A percentile compares a stretch with the other conserved stretches of the same genome.
Evolutionary conservation across 2,113 vertebrate genomes (phyloP).

Genomic region (Channa argus): DNA sequence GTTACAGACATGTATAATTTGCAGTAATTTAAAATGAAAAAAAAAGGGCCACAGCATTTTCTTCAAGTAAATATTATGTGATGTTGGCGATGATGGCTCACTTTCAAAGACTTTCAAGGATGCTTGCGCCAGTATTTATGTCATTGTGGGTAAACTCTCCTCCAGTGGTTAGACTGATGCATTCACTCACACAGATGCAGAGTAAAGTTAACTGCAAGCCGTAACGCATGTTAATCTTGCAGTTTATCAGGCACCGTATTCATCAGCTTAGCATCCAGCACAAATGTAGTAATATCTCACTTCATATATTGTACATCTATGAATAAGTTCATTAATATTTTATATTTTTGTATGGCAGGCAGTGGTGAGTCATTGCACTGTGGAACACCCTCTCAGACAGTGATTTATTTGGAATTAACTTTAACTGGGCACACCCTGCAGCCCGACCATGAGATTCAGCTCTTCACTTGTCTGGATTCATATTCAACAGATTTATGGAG

Average conservation of each 20-base stretch:
- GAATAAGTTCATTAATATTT: constrained; percentile 29
- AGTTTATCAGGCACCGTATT: constrained; percentile 22
- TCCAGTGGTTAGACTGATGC: constrained; percentile 44
- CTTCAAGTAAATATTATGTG: constrained; percentile 53
- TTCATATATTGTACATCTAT: constrained; percentile 15
- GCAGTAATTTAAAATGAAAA: constrained; percentile 17
- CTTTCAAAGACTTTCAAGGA: constrained; percentile 58
- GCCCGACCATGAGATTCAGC: constrained; percentile 37
- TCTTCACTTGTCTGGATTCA: constrained; percentile 35
- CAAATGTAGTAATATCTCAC: constrained; percentile 26
- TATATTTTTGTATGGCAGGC: constrained; percentile 36
- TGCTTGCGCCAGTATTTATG: constrained; percentile 53
- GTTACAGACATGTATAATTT: constrained; percentile 49
- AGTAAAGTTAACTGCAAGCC: constrained; percentile 45
- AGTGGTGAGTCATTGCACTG: constrained; percentile 50
- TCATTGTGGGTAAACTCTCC: constrained; percentile 60
- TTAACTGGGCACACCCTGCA: constrained; percentile 61
- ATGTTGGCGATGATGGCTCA: constrained; percentile 28
- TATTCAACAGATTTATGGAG: constrained; percentile 48
- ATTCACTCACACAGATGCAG: constrained; percentile 48
- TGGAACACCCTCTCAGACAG: constrained; percentile 39
- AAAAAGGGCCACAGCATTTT: constrained; percentile 34
- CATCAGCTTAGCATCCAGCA: constrained; percentile 17
- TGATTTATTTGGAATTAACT: constrained; percentile 58
- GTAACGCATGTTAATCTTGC: constrained; percentile 33